Evolutionary conservation across 2,113 vertebrate genomes (phyloP), one percentile per base, ranked within the genome.

Genomic region (Pituophis catenifer): DNA sequence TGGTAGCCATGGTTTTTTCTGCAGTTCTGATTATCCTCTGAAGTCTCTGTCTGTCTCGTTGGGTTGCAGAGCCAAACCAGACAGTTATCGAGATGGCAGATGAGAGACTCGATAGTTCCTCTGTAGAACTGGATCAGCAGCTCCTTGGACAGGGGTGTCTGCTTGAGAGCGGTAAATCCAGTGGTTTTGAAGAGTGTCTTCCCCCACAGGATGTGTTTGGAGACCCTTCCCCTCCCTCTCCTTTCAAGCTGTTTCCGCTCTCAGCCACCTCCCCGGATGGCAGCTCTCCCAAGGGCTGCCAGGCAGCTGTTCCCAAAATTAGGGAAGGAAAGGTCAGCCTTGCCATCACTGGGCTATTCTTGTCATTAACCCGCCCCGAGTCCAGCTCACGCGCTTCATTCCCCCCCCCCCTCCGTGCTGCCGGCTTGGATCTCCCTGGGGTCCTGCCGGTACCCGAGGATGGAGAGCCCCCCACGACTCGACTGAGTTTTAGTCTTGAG

Each of bases 311-410:
- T 70, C 21, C 86, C 86, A 94, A 93, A 96, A 96, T 95, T 94
- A 96, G 95, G 94, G 90, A 92, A 94, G 93, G 92, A 92, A 96
- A 95, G 94, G 95, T 94, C 55, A 87, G 33, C 33, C 17, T 8
- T 52, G 89, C 89, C 91, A 90, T 53, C 29, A 58, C 91, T 29
- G 91, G 33, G 54, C 92, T 19, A 92, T 81, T 90, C 91, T 65
- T 88, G 90, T 88, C 86, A 4, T 90, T 89, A 44, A 75, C 92
- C 89, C 15, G 57, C 95, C 59, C 38, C 0, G 57, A 50, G 54
- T 48, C 0, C 11, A 5, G 38, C 91, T n/a, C 26, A 54, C 70
- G 50, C 58, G 8, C 85, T 59, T 8, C 3, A 15, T 38, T n/a
- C 24, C 24, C 1, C 17, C 10, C 2, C 11, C 23, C 12, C 21